A percentile compares a stretch with the other conserved stretches of the same genome.
phyloP scores from a whole-genome alignment of 2,888 invertebrate species.

The Villa cingulata region DNA sequence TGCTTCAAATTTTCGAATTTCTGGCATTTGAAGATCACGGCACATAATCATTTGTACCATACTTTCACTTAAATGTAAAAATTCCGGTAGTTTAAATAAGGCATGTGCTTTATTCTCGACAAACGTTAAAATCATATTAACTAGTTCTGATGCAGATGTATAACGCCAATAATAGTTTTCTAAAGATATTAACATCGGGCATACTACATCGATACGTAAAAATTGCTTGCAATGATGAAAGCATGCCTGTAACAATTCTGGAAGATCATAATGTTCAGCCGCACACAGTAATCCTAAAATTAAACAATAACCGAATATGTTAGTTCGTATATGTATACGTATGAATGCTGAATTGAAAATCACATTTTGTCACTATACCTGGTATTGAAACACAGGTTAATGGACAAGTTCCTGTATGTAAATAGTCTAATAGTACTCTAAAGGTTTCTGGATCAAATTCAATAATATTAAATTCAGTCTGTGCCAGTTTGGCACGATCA shows the following conservation, averaged over 20 bases:
- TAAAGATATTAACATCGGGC: conserved; percentile 79
- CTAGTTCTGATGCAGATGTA: conserved; percentile 82
- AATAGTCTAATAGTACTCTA: conserved; percentile 75
- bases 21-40: conserved; percentile 76
- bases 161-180: conserved; percentile 95
- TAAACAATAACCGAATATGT: neutral
- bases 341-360: too few relatives aligned
- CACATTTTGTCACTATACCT: conserved; percentile 37
- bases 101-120: conserved; percentile 77
- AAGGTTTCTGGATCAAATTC: conserved; percentile 92
- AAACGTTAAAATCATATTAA: conserved; percentile 86
- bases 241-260: conserved; percentile 83
- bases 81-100: conserved; percentile 71
- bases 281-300: conserved; percentile 61
- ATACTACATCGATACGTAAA: conserved; percentile 80
- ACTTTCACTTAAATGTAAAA: conserved; percentile 77
- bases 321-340: too few relatives aligned
- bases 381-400: conserved; percentile 85
- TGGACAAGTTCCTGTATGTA: conserved; percentile 86
- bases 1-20: conserved; percentile 83
- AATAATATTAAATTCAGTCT: conserved; percentile 90
- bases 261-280: conserved; percentile 87
- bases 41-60: conserved; percentile 93
- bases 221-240: conserved; percentile 93
- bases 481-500: conserved; percentile 78